Evolutionary conservation across 2,888 invertebrate species (phyloP).

Genomic region (Minunthozetes semirufus): DNA sequence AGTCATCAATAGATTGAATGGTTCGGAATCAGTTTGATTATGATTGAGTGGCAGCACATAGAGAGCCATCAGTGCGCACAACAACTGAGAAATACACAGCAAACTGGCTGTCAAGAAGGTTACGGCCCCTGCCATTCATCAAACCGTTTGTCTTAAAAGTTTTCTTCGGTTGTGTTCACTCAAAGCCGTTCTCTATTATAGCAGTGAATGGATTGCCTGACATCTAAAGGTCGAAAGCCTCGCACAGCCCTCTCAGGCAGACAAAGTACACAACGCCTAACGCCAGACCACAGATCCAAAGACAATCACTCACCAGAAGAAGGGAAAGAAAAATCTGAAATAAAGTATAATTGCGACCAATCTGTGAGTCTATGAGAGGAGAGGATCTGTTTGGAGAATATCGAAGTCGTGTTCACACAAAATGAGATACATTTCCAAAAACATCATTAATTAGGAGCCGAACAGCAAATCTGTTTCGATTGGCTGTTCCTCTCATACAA

Average conservation of each 20-base stretch:
- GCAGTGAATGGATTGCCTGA: background rate
- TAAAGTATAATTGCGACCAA: no score
- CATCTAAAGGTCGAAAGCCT: slow-evolving; percentile 1
- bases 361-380: background rate
- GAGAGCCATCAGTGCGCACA: background rate
- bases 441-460: background rate
- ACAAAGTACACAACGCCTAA: background rate
- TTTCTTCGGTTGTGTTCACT: background rate
- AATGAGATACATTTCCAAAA: background rate
- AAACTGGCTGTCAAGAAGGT: slow-evolving; percentile 25
- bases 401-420: background rate
- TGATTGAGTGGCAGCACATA: slow-evolving; percentile 8
- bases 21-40: slow-evolving; percentile 13
- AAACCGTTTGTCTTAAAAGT: background rate
- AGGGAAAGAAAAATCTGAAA: background rate
- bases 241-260: background rate
- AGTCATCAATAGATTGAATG: background rate
- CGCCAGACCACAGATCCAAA: background rate
- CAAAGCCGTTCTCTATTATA: no score
- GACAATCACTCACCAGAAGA: background rate
- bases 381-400: background rate
- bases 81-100: background rate
- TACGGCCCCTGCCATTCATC: slow-evolving; percentile 25
- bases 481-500: background rate
- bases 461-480: background rate